Base-by-base conservation (phyloP, 2,888 invertebrate genomes). In the Pandemis cinnamomeana region DNA sequence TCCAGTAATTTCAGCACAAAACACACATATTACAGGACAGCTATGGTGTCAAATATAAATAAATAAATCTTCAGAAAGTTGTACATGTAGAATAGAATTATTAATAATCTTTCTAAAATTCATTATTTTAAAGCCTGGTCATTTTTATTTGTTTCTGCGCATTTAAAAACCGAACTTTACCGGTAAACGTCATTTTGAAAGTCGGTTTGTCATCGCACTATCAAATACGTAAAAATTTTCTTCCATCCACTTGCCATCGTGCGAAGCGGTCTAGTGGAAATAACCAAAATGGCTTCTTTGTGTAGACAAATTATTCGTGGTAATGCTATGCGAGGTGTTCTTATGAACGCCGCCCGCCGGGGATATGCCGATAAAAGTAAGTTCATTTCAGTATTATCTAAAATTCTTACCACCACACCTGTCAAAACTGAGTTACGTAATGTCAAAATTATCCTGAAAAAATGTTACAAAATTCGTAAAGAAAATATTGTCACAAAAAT, bases 261-360 rank as follows among this genome's bases (percentile, higher is more conserved):
- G 81, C 90, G 91, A 93, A 90, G 88, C 91, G 91, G 87, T 91
- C 89, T 89, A 89, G 91, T 91, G 89, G 82, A 89, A 83, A 83
- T 81, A 82, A 84, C 82, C 83, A 95, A 95, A 95, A 97, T 97
- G 97, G 96, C 97, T 92, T 96, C 96, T 82, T 91, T 97, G 88
- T 97, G 96, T 94, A 95, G 96, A 92, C 96, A 96, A 95, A 95
- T 96, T 90, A 91, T 95, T 84, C 92, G 95, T 77, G 95, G 95
- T 93, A 93, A 95, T 87, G 95, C 95, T 82, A 95, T 95, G 86
- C 95, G 95, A 90, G 95, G 96, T 94, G 95, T 95, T 80, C 87
- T 95, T 80, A 93, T 95, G 85, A 94, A 95, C 81, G 94, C 95
- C 82, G 95, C 95, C 82, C 95, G 95, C 80, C 93, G 95, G 83